Conservation (phyloP, 2,797 vertebrate species). For the Acipenser oxyrinchus region DNA sequence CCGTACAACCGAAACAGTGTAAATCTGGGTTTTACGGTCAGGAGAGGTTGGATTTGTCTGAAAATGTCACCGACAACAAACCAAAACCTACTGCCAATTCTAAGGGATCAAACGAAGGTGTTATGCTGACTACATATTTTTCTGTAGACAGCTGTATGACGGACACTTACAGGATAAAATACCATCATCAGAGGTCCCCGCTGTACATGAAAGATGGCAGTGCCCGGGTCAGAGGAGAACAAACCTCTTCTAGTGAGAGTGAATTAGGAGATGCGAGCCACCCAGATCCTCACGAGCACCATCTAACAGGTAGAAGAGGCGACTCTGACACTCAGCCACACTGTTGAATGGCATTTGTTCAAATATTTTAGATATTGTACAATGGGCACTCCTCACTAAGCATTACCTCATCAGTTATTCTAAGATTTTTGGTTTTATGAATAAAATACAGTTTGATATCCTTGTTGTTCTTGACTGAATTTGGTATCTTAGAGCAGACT, state of each 20-base stretch:
- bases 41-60: conserved; percentile 57
- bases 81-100: conserved; percentile 37
- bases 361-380: too few species aligned
- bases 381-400: background rate
- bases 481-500: too few species aligned
- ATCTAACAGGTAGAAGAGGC: conserved; percentile 20
- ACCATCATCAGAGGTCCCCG: conserved; percentile 79
- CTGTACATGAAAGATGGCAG: conserved; percentile 39
- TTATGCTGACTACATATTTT: conserved; percentile 84
- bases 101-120: conserved; percentile 36
- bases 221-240: conserved; percentile 42
- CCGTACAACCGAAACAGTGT: conserved; percentile 28
- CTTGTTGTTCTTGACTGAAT: too few species aligned
- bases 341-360: too few species aligned
- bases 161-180: conserved; percentile 88
- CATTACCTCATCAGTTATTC: too few species aligned
- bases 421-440: too few species aligned
- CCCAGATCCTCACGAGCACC: conserved; percentile 37
- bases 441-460: too few species aligned
- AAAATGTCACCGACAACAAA: conserved; percentile 47
- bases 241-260: conserved; percentile 54
- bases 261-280: conserved; percentile 46
- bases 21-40: conserved; percentile 59
- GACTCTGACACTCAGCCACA: too few species aligned
- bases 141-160: conserved; percentile 95